Evolutionary conservation across 2,888 invertebrate genomes (phyloP), one percentile per base, ranked within the genome.

Genomic region (Plagodis dolabraria): DNA sequence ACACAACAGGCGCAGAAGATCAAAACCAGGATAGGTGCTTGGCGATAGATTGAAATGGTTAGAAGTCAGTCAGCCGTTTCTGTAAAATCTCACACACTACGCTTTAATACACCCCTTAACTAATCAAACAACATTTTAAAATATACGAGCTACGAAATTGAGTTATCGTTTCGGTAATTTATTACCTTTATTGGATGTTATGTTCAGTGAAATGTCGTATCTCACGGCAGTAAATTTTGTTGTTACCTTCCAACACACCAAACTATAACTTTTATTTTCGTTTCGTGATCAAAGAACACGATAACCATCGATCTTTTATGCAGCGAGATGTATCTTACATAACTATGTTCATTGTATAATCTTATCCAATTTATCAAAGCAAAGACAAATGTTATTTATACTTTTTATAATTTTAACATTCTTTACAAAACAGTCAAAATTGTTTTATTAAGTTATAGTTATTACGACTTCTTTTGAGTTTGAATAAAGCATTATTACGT

Each of bases 111-210:
- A n/a, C 36, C 43, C 33, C 4, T 36, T 48, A 43, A 40, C 33
- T 33, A 6, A 11, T 7, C 40, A 22, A 35, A 0, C 8, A 9
- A 53, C 49, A 35, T 52, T 22, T 11, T 53, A 50, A 49, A 43
- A 43, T 54, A 47, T 45, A 48, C 43, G 35, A 60, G 44, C 44
- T 55, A 61, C 53, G 53, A 53, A 61, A 61, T 50, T 56, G 47
- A 47, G 45, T 11, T 49, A 56, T 52, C 35, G 53, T 61, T 48
- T 33, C 42, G 45, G 57, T 62, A 54, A 67, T 67, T 64, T 64
- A 64, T 69, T 58, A 51, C 60, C 60, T 69, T 63, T 65, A 67
- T 65, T 65, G 60, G 62, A 54, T 59, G 64, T 67, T 58, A 64
- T 63, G 57, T 63, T 65, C 55, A 64, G 60, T 43, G 52, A 65